phyloP scores from a whole-genome alignment of 1,140 invertebrate genomes.

The Brachionus angularis region DNA sequence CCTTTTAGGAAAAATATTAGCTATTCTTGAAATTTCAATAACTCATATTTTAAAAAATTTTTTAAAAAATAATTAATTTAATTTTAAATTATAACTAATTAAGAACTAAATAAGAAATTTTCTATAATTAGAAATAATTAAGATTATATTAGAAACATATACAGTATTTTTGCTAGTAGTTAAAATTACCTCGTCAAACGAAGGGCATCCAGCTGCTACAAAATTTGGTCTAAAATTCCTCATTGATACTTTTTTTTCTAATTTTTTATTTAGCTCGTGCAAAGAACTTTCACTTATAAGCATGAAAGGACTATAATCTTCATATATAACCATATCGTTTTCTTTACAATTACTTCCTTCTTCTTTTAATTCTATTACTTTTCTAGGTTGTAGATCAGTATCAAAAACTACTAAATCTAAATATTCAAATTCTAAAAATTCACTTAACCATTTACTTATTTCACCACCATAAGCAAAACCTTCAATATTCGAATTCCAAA shows the following conservation, averaged over 20 bases:
- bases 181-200: background rate
- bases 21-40: no score
- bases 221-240: constrained; percentile 41
- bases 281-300: background rate
- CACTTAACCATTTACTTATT: constrained; percentile 2
- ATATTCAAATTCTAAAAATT: constrained; percentile 9
- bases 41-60: no score
- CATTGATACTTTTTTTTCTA: constrained; percentile 29
- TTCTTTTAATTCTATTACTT: background rate
- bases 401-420: constrained; percentile 27
- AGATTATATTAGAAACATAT: no score
- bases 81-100: no score
- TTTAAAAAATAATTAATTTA: no score
- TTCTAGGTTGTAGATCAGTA: background rate
- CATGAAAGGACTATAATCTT: constrained; percentile 29
- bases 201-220: background rate
- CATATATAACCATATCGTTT: background rate
- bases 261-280: constrained; percentile 7
- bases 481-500: constrained; percentile 17
- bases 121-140: background rate
- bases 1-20: constrained; percentile 45
- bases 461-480: constrained; percentile 5
- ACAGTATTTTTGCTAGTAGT: no score
- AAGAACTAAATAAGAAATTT: no score
- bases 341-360: background rate